These are phyloP conservation scores for Syncerus caffer DNA, from an alignment of 2,797 vertebrate genomes.

Conservation along the genomic window DNA sequence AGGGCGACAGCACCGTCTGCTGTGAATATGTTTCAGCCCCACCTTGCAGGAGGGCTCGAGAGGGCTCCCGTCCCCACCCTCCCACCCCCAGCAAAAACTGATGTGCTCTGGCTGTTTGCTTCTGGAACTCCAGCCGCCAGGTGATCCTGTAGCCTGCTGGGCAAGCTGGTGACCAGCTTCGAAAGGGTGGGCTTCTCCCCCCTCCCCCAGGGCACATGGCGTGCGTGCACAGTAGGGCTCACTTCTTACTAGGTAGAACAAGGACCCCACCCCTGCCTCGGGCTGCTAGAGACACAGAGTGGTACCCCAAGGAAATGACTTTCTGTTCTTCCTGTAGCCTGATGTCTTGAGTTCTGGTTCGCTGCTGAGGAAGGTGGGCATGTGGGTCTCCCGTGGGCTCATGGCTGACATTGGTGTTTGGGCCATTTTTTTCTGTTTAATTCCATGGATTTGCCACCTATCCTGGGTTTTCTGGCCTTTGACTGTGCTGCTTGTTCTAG, in stretches of 20 bases:
- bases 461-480: background rate
- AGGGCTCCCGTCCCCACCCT: background rate
- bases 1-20: slow-evolving; percentile 72
- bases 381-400: background rate
- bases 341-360: background rate
- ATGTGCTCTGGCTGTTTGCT: background rate
- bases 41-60: background rate
- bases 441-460: background rate
- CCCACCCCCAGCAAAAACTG: background rate
- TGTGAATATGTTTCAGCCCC: slow-evolving; percentile 49
- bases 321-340: background rate
- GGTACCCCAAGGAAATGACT: background rate
- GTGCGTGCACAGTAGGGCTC: background rate
- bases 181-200: background rate
- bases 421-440: background rate
- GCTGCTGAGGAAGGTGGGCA: background rate
- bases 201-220: background rate
- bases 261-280: accelerated
- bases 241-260: background rate
- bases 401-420: background rate
- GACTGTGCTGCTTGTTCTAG: background rate
- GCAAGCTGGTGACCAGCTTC: background rate
- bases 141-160: background rate
- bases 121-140: background rate
- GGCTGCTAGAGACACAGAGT: background rate